Base-by-base conservation (phyloP, 2,113 vertebrate genomes). In the Megaleporinus macrocephalus region DNA sequence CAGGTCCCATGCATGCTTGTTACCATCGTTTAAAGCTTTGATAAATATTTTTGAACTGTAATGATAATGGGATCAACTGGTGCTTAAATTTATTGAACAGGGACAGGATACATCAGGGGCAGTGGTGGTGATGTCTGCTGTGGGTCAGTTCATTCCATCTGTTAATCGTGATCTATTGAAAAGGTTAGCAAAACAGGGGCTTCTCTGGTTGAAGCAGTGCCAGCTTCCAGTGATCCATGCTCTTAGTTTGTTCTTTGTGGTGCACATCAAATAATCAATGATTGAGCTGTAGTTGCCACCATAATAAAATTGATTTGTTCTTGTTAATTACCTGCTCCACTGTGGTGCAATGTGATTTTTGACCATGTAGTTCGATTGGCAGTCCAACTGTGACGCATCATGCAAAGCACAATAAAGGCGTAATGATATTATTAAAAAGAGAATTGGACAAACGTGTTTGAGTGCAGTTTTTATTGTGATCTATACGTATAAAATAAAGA, bases 221-320 rank as follows among this genome's bases (percentile, higher is more conserved):
- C 20, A 13, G 22, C 44, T 18, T 57, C 15, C 4, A 1, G 1
- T 20, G 16, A 27, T 22, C 62, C 30, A 26, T 47, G 14, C 24
- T 61, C 27, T 76, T 49, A n/a, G 30, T 66, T 73, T 73, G 24
- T 51, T 77, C 7, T 30, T 36, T 13, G 51, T 2, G 22, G 26
- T 29, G 26, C 61, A 51, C 51, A n/a, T 53, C 62, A 20, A 66
- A 68, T 24, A 78, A 68, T 78, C 76, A 55, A 24, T 78, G 7
- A 24, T 53, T n/a, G 18, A 49, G 26, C 16, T 12, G n/a, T 13
- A 61, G 57, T n/a, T 12, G 57, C 57, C 11, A 1, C 63, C 53
- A 47, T 62, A 36, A 18, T 13, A 18, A 53, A 26, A 65, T 65
- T 4, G 41, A 63, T 30, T 12, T 65, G 20, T 22, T 10, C 18